Percentiles rank a stretch among this genome's conserved stretches.
These are phyloP conservation scores for Pseudotriccus pelzelni DNA, from an alignment of 2,797 vertebrate species.

Conservation along the genomic window DNA sequence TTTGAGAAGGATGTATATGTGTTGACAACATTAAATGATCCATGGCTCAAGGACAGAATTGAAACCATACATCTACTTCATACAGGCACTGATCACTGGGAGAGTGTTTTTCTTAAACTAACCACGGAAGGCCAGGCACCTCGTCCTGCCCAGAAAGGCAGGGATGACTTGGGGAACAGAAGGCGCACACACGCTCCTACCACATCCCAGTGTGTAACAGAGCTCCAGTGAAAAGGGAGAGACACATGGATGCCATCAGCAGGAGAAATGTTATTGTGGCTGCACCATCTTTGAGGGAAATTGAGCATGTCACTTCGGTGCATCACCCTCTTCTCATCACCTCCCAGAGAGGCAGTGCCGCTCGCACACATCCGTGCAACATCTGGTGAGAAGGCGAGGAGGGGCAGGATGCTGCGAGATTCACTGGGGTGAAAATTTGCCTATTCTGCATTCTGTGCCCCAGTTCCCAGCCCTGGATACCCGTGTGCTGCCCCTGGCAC, in stretches of 20 bases:
- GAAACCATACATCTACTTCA: constrained; percentile 54
- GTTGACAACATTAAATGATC: constrained; percentile 68
- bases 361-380: not conserved
- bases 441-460: rapidly evolving
- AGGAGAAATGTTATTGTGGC: constrained; percentile 47
- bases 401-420: not conserved
- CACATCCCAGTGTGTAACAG: not conserved
- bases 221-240: constrained; percentile 16
- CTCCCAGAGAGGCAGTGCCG: constrained; percentile 8
- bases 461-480: not conserved
- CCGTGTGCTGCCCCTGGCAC: not conserved
- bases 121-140: not conserved
- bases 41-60: constrained; percentile 62
- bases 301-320: constrained; percentile 41
- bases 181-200: not conserved
- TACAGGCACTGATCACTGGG: constrained; percentile 16
- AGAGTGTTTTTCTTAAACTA: constrained; percentile 60
- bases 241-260: constrained; percentile 60
- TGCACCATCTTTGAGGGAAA: constrained; percentile 58
- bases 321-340: constrained; percentile 56
- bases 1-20: constrained; percentile 56
- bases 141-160: not conserved
- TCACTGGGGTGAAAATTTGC: not conserved
- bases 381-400: not conserved
- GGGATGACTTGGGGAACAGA: not conserved